Conservation (phyloP, 2,888 invertebrate species). For the Drosophila bunnanda region DNA sequence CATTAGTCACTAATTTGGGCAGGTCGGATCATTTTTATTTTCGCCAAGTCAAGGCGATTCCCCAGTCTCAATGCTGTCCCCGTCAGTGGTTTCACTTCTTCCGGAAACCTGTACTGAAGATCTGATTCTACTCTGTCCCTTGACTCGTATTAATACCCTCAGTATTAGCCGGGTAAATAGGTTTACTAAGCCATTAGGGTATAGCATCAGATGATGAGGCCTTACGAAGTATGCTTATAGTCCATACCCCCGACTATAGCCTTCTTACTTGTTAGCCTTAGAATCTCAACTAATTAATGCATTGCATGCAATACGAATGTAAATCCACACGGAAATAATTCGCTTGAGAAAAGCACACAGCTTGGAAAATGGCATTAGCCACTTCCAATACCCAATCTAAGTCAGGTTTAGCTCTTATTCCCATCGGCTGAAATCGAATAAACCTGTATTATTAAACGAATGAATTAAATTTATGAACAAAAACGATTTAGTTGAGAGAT, state of each 20-base stretch:
- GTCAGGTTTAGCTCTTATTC: not conserved
- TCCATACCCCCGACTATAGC: not conserved
- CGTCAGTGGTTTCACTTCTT: conserved; percentile 24
- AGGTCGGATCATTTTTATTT: conserved; percentile 37
- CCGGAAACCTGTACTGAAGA: conserved; percentile 31
- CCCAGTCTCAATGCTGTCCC: conserved; percentile 14
- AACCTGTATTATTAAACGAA: conserved; percentile 4
- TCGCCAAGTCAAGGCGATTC: conserved; percentile 52
- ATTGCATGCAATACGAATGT: conserved; percentile 32
- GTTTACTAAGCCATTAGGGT: not conserved
- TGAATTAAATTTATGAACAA: not conserved
- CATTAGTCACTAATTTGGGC: conserved; percentile 51
- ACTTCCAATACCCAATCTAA: not conserved
- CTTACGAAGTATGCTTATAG: not conserved
- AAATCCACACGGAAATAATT: conserved; percentile 51
- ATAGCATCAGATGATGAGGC: not conserved
- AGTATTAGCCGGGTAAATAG: not conserved
- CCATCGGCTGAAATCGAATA: not conserved
- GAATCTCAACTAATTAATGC: conserved; percentile 40
- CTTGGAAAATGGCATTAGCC: conserved; percentile 1
- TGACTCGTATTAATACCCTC: not conserved
- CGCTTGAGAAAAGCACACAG: conserved; percentile 31
- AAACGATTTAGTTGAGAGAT: not conserved
- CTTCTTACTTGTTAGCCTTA: conserved; percentile 11
- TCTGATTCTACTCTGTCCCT: not conserved